Evolutionary conservation across 2,797 vertebrate species (phyloP), one percentile per base, ranked within the genome.

Genomic region (Gallinago stenura): DNA sequence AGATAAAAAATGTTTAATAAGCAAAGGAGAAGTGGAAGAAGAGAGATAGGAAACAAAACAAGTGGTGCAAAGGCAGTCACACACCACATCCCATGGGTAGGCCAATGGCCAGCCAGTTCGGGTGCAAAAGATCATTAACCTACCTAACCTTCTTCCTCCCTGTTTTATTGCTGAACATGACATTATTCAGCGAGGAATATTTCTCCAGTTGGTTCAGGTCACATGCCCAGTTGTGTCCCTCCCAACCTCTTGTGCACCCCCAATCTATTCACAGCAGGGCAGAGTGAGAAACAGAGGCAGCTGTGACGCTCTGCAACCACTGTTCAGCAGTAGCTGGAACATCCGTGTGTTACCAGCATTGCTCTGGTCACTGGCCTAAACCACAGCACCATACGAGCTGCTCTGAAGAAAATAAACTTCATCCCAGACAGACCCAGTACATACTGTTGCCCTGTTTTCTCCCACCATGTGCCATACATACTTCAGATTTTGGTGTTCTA

Each of bases 1-100:
- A 45, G 50, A 31, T 53, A 45, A 65, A 88, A 66, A 30, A 18
- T 53, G 3, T 84, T 72, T 56, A 48, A 20, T 68, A 90, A 83
- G 30, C 30, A 84, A 92, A 83, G 39, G n/a, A 83, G 39, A 83
- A 75, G 48, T 82, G 53, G 56, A 78, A 90, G 69, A 83, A 79
- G 5, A 50, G 33, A 70, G 73, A 41, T 81, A 37, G 57, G 81
- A 95, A 91, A 58, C 45, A 60, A 50, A 87, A 35, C 53, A 68
- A 68, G 41, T 31, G 50, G 13, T 82, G 33, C 61, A 79, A 37
- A 78, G 50, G 41, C 28, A 53, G 45, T 66, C 77, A 60, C 45
- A 78, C 22, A 28, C 71, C 50, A 79, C 62, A 79, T 79, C 58
- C n/a, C 45, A 11, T 56, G 51, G 4, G 6, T 15, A 54, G 28